These are phyloP conservation scores for Apogon talboti DNA, from an alignment of 2,797 vertebrate species.

Conservation along the genomic window DNA sequence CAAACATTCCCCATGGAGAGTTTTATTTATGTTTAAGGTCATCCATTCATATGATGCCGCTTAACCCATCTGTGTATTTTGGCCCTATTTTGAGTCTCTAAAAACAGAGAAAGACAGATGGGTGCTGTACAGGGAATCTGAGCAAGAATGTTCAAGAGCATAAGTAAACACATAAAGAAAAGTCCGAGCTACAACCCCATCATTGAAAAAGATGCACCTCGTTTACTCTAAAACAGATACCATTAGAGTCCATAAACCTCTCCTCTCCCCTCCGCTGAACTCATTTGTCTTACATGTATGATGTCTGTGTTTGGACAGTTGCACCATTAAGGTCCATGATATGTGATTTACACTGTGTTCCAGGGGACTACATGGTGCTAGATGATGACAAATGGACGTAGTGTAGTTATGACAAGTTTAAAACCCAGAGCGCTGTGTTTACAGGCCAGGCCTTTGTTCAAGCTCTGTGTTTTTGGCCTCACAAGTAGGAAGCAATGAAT, in stretches of 20 bases:
- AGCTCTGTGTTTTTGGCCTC: constrained; percentile 32
- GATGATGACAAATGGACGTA: constrained; percentile 55
- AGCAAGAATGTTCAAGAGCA: constrained; percentile 34
- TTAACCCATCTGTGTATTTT: constrained; percentile 54
- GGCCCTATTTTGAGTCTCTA: constrained; percentile 24
- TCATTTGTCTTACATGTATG: constrained; percentile 49
- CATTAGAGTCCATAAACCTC: constrained; percentile 37
- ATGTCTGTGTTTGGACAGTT: constrained; percentile 60
- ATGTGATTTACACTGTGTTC: constrained; percentile 53
- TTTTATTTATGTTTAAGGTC: constrained; percentile 48
- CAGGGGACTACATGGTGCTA: constrained; percentile 1
- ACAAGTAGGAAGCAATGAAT: constrained; percentile 30
- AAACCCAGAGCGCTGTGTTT: constrained; percentile 64
- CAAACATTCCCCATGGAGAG: constrained; percentile 25
- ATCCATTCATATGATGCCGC: constrained; percentile 29
- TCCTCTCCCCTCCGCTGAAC: constrained; percentile 8
- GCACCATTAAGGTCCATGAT: constrained; percentile 51
- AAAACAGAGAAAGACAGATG: constrained; percentile 42
- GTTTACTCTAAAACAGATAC: constrained; percentile 44
- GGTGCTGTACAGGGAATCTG: constrained; percentile 16
- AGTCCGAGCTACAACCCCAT: constrained; percentile 7
- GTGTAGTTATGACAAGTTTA: constrained; percentile 68
- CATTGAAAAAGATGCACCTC: constrained; percentile 43
- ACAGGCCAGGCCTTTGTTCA: constrained; percentile 47
- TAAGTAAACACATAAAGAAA: constrained; percentile 49